These are phyloP conservation scores for Otolemur crassicaudatus DNA, from an alignment of 2,797 vertebrate species.

Conservation along the genomic window DNA sequence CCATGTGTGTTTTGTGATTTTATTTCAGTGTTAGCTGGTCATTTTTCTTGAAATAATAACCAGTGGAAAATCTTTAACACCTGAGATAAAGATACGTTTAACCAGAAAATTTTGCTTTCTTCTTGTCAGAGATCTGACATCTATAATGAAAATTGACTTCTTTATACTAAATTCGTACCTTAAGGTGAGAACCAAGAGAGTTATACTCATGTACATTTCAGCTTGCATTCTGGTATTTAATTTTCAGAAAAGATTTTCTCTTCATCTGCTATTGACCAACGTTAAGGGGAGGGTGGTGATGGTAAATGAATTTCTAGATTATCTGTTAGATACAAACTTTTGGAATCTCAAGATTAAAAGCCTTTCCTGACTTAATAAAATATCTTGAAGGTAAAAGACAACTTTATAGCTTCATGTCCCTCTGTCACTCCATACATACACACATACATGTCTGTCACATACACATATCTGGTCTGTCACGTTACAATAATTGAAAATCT, in stretches of 20 bases:
- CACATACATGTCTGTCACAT: no score
- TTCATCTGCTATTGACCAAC: background rate
- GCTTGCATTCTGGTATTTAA: background rate
- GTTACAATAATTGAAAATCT: background rate
- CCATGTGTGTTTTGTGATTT: background rate
- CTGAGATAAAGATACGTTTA: background rate
- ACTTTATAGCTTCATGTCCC: background rate
- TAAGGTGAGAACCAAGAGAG: background rate
- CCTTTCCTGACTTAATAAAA: background rate
- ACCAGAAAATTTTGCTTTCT: background rate
- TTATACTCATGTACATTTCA: background rate
- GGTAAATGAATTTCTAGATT: background rate
- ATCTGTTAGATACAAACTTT: background rate
- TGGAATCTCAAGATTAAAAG: background rate
- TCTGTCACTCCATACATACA: background rate
- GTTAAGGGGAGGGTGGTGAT: background rate
- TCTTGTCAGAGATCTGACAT: conserved; percentile 18
- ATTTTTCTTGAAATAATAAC: background rate
- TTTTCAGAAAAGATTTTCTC: background rate
- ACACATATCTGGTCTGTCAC: background rate
- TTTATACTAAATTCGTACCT: background rate
- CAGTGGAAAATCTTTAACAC: background rate
- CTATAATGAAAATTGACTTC: background rate
- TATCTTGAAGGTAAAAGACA: background rate
- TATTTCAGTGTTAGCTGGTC: background rate